Evolutionary conservation across 2,113 vertebrate species (phyloP), one percentile per base, ranked within the genome.

Genomic region (Brachyhypopomus occidentalis): DNA sequence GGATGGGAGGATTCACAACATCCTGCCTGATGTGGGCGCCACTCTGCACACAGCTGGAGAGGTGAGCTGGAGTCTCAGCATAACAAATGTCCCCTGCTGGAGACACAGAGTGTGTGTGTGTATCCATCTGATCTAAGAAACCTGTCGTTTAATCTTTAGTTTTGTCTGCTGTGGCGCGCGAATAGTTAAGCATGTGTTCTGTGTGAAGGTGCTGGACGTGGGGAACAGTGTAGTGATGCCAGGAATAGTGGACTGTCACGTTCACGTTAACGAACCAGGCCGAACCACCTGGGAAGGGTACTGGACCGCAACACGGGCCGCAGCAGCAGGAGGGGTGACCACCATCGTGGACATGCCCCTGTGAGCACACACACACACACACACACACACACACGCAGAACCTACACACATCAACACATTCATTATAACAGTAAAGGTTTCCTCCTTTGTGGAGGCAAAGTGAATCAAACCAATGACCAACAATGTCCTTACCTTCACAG

Each of bases 261-360:
- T 96, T 11, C 94, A 96, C 3, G 92, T 94, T 19, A 95, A 95
- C 19, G 94, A 96, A 77, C 95, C 95, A 0, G 94, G 94, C 5
- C 92, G 92, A 16, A 89, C 90, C n/a, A 79, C 86, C 8, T 94
- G 93, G 93, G 95, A 96, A 84, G 94, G 95, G 8, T 95, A 93
- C 86, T 90, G 92, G 90, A 94, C 87, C 0, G 93, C 94, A 69
- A 95, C 95, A 6, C 89, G 79, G 71, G 94, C 95, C 0, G 95
- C 95, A 1, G 95, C 95, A 36, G 94, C 95, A 0, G 94, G 95
- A 83, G 95, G 95, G 3, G 92, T 95, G 78, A 96, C 95, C 0
- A 95, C 95, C 0, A 90, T 96, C 4, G 93, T 94, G 76, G 94
- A 95, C 83, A 96, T 96, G 95, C 95, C 95, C 0, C 88, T 94